A percentile compares a stretch with the other conserved stretches of the same genome.
phyloP scores from a whole-genome alignment of 1,140 invertebrate genomes.

The Zaprionus gabonicus region DNA sequence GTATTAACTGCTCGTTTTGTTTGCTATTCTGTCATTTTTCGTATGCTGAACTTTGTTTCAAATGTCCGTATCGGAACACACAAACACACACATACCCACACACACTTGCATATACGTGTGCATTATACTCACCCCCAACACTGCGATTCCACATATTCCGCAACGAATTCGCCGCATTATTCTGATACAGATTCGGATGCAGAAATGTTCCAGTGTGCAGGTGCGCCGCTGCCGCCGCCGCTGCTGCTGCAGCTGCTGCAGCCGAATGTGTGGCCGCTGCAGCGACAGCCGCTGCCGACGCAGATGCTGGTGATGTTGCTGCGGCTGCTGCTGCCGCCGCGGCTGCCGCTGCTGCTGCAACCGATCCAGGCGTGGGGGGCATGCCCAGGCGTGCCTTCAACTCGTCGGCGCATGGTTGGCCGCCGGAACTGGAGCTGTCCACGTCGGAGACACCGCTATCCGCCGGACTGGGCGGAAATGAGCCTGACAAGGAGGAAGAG shows the following conservation, averaged over 20 bases:
- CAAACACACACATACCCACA: background rate
- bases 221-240: constrained; percentile 72
- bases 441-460: constrained; percentile 98
- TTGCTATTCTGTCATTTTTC: constrained; percentile 45
- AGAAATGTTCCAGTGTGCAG: constrained; percentile 83
- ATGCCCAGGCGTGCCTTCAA: constrained; percentile 91
- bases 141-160: constrained; percentile 84
- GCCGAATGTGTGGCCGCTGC: constrained; percentile 67
- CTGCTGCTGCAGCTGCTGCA: constrained; percentile 63
- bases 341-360: constrained; percentile 26
- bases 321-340: constrained; percentile 48
- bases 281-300: constrained; percentile 57
- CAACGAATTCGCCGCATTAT: constrained; percentile 80
- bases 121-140: constrained; percentile 81
- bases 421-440: constrained; percentile 96
- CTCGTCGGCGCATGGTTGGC: constrained; percentile 93
- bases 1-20: constrained; percentile 32
- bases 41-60: constrained; percentile 41
- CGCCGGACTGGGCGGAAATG: constrained; percentile 97
- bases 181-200: constrained; percentile 84
- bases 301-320: constrained; percentile 60
- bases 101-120: background rate
- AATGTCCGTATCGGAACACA: constrained; percentile 11
- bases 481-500: constrained; percentile 87
- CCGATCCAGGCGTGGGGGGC: constrained; percentile 66